Evolutionary conservation across 2,888 invertebrate species (phyloP), one percentile per base, ranked within the genome.

Genomic region (Eilema griseolum): DNA sequence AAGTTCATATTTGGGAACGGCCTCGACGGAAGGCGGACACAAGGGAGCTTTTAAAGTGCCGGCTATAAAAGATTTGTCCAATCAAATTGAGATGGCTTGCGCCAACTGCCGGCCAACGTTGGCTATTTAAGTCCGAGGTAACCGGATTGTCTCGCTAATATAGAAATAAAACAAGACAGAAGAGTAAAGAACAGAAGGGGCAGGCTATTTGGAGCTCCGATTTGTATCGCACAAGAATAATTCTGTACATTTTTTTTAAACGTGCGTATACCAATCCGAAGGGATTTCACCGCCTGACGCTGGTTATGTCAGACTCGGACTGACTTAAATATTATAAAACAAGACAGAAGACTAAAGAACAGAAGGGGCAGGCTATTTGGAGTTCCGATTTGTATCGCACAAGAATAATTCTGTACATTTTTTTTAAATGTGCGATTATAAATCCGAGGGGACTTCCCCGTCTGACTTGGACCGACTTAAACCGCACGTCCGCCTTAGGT

Each of bases 11-110:
- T 76, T 66, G 71, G 69, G 26, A 59, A 64, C 31, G 31, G 41
- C n/a, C 11, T 23, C 10, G 16, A 57, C 62, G 24, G 64, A 61
- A 77, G 69, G 65, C 67, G 52, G 56, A 59, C 73, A 65, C 66
- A 67, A 69, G 78, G 80, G 81, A 76, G 73, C 73, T 80, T 78
- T 78, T 28, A 75, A 80, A 80, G 64, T 69, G 71, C 69, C 28
- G 68, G 61, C 73, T 70, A 74, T 78, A 83, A 75, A 80, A 76
- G 69, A 72, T 67, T 78, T 66, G 69, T 64, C 72, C 76, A 83
- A 81, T 81, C 80, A 74, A 72, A 64, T 52, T 63, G 57, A 61
- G 66, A 62, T 62, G 33, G 37, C 62, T 69, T 59, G 52, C 23
- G 59, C 46, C 61, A 74, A 74, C 74, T 68, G 70, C 46, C 57